Evolutionary conservation across 2,888 invertebrate genomes (phyloP).

Genomic region (Spodoptera picta): DNA sequence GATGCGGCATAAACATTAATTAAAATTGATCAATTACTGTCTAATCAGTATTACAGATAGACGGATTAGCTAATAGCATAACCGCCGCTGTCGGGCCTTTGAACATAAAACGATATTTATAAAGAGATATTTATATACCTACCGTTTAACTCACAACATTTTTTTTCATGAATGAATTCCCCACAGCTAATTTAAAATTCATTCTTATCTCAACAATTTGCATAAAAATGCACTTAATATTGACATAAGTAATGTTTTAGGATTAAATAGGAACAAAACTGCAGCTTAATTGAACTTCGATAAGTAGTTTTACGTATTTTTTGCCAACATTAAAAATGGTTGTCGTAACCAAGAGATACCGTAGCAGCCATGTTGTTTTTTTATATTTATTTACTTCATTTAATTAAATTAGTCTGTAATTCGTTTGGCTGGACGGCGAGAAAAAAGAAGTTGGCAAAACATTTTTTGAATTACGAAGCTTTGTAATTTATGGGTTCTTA

Average conservation of each 20-base stretch:
- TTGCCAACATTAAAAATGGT: slow-evolving; percentile 40
- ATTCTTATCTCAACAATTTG: slow-evolving; percentile 51
- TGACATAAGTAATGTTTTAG: slow-evolving; percentile 55
- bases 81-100: slow-evolving; percentile 13
- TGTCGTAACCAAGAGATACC: slow-evolving; percentile 29
- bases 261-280: slow-evolving; percentile 52
- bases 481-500: slow-evolving; percentile 36
- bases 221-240: slow-evolving; percentile 58
- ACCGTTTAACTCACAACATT: slow-evolving; percentile 11
- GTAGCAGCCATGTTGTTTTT: slow-evolving; percentile 23
- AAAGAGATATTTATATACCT: slow-evolving; percentile 16
- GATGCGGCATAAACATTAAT: background rate
- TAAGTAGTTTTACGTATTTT: slow-evolving; percentile 36
- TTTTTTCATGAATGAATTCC: slow-evolving; percentile 53
- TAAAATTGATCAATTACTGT: background rate
- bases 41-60: too few relatives aligned
- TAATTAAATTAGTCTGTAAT: slow-evolving; percentile 50
- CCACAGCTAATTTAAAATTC: slow-evolving; percentile 41
- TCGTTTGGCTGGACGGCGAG: slow-evolving; percentile 25
- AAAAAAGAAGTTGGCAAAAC: slow-evolving; percentile 29
- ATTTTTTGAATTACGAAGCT: slow-evolving; percentile 46
- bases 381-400: slow-evolving; percentile 39
- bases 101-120: slow-evolving; percentile 7
- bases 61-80: slow-evolving; percentile 13
- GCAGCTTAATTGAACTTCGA: slow-evolving; percentile 51